Evolutionary conservation across 2,113 vertebrate genomes (phyloP), one percentile per base, ranked within the genome.

Genomic region (Prolemur simus): DNA sequence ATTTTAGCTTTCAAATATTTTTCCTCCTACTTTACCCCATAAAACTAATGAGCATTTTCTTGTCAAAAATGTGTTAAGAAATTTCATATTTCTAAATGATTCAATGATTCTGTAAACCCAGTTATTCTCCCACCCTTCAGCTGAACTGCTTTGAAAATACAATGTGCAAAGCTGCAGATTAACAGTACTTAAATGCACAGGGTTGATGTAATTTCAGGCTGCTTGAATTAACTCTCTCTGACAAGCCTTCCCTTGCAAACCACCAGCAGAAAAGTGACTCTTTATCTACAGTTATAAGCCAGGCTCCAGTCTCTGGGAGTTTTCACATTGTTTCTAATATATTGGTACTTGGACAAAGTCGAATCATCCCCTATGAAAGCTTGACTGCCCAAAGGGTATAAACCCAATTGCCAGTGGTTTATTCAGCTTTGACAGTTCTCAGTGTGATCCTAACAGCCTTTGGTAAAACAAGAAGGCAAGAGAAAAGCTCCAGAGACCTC

Each of bases 401-500:
- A 97, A 97, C 95, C 93, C 82, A 97, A 94, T 97, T 98, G 98
- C 97, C 95, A 97, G 97, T 97, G 98, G 94, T 98, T 98, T 98
- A 98, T 98, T 98, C 96, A 92, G 96, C 87, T 97, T 97, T 98
- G 98, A 98, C 97, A 98, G 97, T 96, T 98, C 98, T 98, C 98
- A 97, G 95, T 98, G 98, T 98, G 98, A 98, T 98, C 93, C 94
- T 98, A 98, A 98, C 98, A 96, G 97, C 96, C 97, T 98, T 98
- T 98, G 97, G 92, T 98, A 98, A 98, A 98, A 98, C 96, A 98
- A 98, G 97, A 97, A 98, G 96, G 96, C 96, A 98, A 96, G 82
- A 80, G 54, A 83, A 98, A 97, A 95, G 91, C 99, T 99, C 96
- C 98, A 96, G 98, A 99, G 98, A 98, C 96, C 97, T 95, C 95